Evolutionary conservation across 1,140 invertebrate genomes (phyloP), one percentile per base, ranked within the genome.

Genomic region (Antheraea mylitta): DNA sequence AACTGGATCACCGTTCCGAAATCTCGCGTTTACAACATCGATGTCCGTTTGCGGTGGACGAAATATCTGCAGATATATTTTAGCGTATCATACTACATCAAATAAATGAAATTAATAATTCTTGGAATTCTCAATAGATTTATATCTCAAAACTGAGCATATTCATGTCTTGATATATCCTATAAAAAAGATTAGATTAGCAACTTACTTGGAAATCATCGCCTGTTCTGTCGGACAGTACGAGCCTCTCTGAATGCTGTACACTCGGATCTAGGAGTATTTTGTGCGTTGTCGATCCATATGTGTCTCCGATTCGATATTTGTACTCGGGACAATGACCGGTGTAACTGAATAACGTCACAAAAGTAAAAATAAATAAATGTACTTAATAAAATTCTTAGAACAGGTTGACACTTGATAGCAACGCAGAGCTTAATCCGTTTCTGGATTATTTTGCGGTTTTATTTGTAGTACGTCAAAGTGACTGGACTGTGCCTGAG

Each of bases 291-390:
- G 94, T 91, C 3, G 92, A 94, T 37, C 95, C 96, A 89, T 95
- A 96, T 2, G 95, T 96, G 83, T 95, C 93, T 4, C 95, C 96
- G 61, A 95, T 94, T 59, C 94, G 94, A 79, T 94, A 96, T 38
- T 94, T 95, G 86, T 95, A 95, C 77, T 96, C 95, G 2, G 95
- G 95, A 81, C 95, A 95, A 78, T 95, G 95, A 13, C 96, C 96
- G 4, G 95, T 95, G 78, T 96, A 96, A 58, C 96, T 96, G 75
- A 18, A 68, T 18, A 13, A 58, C 48, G 48, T 53, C 11, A 53
- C 45, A 53, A 53, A 13, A 53, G 6, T 13, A 42, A 42, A 4
- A 30, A 30, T 30, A 4, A 30, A 30, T 2, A 2, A 30, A 30
- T 30, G 1, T 30, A 30, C 22, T 30, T 30, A 30, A 30, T 4